Evolutionary conservation across 2,888 invertebrate genomes (phyloP), one percentile per base, ranked within the genome.

Genomic region (Himalopsyche anomala): DNA sequence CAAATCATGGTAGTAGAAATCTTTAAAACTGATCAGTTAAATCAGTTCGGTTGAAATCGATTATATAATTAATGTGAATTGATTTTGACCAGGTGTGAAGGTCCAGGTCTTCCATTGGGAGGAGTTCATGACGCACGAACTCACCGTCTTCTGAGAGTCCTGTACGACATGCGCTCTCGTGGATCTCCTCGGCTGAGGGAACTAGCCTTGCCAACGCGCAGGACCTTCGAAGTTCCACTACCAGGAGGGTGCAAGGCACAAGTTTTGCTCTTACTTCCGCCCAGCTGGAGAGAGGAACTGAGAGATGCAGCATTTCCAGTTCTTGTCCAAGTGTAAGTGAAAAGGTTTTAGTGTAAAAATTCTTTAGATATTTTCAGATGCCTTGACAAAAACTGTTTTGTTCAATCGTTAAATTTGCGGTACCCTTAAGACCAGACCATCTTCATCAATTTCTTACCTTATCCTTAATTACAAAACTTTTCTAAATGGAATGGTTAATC

Each of bases 71-170:
- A 51, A 51, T 51, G 51, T 0, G 2, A 15, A 1, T 15, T 12
- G 2, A 0, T 51, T 51, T 51, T 15, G 4, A 15, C 3, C 82
- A 95, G 97, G 90, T 99, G 99, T 92, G 96, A 96, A 90, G 98
- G 98, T n/a, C 98, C 98, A 79, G 97, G 97, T 87, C 95, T 98
- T 89, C 98, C 98, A 87, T 94, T 97, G 89, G 96, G 96, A 80
- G 97, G 95, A 40, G 94, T 97, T 89, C 97, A 97, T 91, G 95
- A 95, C 89, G 95, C 95, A 90, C 94, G 94, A 90, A 95, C 95
- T 81, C 96, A 97, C 92, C 96, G 96, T 91, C 94, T 97, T 91
- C 94, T 96, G 89, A 94, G 96, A 91, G 94, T 96, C 90, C 93
- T 97, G 89, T 97, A 96, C 92, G 98, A 95, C 91, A 95, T 95